Evolutionary conservation across 2,113 vertebrate genomes (phyloP).

Genomic region (Bos indicus): DNA sequence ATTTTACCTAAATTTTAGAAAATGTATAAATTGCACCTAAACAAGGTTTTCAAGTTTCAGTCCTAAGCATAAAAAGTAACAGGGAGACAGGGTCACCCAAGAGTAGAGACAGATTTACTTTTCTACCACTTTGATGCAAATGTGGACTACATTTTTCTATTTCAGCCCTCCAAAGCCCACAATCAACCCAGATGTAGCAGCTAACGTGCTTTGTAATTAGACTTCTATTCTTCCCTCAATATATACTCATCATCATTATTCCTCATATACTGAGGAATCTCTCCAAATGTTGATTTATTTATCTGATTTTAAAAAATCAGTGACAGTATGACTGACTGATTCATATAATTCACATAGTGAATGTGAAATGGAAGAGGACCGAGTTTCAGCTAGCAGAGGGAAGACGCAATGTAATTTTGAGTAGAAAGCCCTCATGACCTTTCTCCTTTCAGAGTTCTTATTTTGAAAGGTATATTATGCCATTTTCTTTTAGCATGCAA

Average conservation of each 20-base stretch:
- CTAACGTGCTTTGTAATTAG: conserved; percentile 22
- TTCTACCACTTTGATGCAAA: background rate
- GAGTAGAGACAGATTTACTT: background rate
- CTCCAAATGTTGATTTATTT: conserved; percentile 30
- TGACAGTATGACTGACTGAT: conserved; percentile 33
- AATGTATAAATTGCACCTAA: background rate
- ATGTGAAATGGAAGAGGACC: conserved; percentile 7
- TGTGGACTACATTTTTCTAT: background rate
- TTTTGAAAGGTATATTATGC: background rate
- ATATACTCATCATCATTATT: background rate
- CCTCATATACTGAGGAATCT: background rate
- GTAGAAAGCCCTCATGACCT: background rate
- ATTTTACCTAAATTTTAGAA: conserved; percentile 16
- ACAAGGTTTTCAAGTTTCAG: background rate
- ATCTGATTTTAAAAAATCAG: conserved; percentile 32
- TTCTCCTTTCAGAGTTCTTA: background rate
- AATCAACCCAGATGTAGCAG: background rate
- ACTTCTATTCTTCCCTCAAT: background rate
- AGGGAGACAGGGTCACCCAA: background rate
- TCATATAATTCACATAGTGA: conserved; percentile 22
- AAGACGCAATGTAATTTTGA: background rate
- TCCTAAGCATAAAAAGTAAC: background rate
- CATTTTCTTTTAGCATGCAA: background rate
- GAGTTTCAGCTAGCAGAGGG: background rate
- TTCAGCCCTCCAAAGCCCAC: background rate